Evolutionary conservation across 2,797 vertebrate species (phyloP).

Genomic region (Rhinoraja longicauda): DNA sequence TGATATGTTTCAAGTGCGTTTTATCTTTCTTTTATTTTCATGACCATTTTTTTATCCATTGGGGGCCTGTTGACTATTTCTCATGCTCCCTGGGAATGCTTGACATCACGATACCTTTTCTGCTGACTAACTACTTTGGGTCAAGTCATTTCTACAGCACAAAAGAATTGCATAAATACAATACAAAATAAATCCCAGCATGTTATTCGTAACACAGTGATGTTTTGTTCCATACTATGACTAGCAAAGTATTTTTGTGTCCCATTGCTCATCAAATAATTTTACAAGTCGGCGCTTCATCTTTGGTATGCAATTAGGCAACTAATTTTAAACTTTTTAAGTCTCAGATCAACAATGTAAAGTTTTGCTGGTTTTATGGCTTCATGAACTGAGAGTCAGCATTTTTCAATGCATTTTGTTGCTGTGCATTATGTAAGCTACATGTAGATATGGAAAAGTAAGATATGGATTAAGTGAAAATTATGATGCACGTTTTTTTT

Average conservation of each 20-base stretch:
- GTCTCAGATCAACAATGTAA: not conserved
- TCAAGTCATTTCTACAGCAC: not conserved
- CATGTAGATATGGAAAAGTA: not conserved
- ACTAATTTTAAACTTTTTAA: not conserved
- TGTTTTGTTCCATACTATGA: not conserved
- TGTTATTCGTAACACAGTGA: not conserved
- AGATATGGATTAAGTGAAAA: slow-evolving; percentile 19
- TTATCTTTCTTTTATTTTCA: not conserved
- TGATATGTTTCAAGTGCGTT: not conserved
- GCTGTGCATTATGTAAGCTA: not conserved
- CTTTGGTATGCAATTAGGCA: not conserved
- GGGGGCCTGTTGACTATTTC: not conserved
- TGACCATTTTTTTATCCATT: not conserved
- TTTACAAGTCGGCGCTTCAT: not conserved
- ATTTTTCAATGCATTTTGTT: not conserved
- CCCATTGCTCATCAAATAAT: not conserved
- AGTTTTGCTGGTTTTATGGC: not conserved
- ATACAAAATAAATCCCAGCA: too few relatives aligned
- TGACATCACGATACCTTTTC: not conserved
- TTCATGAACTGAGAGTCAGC: not conserved
- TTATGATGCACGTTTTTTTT: slow-evolving; percentile 45
- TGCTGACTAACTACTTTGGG: not conserved
- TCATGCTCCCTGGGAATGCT: not conserved
- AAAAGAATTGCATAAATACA: not conserved
- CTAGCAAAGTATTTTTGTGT: not conserved